Conservation (phyloP, 64 coral and sea anemone genomes). For the Astreopora myriophthalma region DNA sequence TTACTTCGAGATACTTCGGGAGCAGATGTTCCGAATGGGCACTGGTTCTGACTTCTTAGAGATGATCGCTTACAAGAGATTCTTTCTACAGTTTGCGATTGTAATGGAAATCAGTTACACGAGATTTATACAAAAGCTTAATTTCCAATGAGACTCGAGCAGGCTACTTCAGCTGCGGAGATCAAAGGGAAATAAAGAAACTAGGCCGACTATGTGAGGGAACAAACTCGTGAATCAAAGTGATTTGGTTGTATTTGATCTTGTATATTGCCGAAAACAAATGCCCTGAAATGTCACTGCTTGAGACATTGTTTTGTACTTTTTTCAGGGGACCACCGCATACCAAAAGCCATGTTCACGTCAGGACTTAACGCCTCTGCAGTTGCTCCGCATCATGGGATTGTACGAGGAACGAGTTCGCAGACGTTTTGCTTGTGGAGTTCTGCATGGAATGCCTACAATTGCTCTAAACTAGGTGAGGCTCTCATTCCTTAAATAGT, state of each 20-base stretch:
- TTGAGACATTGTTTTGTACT: background rate
- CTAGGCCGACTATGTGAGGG: no score
- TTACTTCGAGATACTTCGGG: no score
- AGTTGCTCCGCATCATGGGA: constrained; percentile 74
- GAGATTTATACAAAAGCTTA: no score
- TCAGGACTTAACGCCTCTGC: constrained; percentile 41
- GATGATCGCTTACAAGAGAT: no score
- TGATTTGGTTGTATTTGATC: background rate
- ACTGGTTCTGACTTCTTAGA: no score
- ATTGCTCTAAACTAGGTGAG: constrained; percentile 60
- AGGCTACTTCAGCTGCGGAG: no score
- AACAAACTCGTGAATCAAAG: no score
- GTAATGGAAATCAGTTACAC: no score
- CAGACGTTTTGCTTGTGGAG: constrained; percentile 68
- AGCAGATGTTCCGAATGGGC: no score
- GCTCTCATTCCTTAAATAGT: background rate
- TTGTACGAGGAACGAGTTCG: constrained; percentile 59
- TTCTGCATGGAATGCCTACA: constrained; percentile 80
- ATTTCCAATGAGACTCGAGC: no score
- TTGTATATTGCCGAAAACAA: background rate
- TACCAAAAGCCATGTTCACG: constrained; percentile 54
- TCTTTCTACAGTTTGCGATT: no score
- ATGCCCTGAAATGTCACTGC: background rate
- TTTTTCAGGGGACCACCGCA: constrained; percentile 77
- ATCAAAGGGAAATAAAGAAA: no score